phyloP scores from a whole-genome alignment of 2,113 vertebrate species.

The Chaetops frenatus region DNA sequence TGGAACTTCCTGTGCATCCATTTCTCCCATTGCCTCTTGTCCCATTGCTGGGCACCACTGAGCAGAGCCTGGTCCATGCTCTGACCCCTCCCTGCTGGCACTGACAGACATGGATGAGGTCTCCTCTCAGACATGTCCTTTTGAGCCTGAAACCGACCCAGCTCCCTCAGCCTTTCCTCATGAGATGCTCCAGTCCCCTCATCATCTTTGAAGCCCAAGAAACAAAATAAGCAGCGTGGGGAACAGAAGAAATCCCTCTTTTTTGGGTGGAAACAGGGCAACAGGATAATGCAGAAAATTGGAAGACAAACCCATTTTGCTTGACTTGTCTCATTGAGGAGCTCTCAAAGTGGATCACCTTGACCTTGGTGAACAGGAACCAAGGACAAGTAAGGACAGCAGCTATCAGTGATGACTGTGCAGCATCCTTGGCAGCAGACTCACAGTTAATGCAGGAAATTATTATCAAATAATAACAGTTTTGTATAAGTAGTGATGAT shows the following conservation, averaged over 20 bases:
- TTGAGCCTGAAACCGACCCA: background rate
- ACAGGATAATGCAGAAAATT: background rate
- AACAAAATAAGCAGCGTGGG: background rate
- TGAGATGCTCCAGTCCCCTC: background rate
- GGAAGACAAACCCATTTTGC: background rate
- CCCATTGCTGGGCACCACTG: rapidly evolving
- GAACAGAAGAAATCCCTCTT: background rate
- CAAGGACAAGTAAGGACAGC: background rate
- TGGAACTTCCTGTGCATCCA: rapidly evolving
- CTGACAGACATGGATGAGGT: background rate
- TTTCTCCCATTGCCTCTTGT: rapidly evolving
- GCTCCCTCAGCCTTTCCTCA: background rate
- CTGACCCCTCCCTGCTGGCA: background rate
- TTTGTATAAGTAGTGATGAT: background rate
- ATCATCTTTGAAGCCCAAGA: background rate
- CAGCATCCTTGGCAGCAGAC: background rate
- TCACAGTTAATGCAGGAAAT: background rate
- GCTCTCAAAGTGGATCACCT: background rate
- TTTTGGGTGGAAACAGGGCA: rapidly evolving
- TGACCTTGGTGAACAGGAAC: background rate
- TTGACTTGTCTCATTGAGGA: background rate
- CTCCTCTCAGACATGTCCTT: background rate
- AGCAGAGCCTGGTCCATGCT: background rate
- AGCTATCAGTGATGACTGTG: background rate
- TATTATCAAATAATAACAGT: background rate